Base-by-base conservation (phyloP, 2,113 vertebrate species). In the Sturnus vulgaris region DNA sequence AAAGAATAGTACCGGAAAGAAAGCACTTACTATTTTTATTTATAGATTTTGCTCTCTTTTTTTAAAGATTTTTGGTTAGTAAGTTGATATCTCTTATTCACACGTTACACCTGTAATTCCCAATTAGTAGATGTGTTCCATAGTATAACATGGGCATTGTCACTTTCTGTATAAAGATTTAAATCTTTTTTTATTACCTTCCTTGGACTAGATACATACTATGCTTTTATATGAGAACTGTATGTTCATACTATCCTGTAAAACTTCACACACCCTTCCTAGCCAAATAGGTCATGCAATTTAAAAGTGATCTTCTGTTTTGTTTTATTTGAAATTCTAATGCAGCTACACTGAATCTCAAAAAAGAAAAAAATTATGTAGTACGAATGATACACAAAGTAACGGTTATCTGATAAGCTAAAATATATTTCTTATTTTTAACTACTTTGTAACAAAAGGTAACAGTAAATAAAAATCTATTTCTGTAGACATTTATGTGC, bases 21-120 rank as follows among this genome's bases (percentile, higher is more conserved):
- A 96, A 98, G 97, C 97, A 98, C 98, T 97, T 98, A 97, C 81
- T 96, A 95, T 94, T 98, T 97, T 98, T 98, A 98, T 98, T 98
- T 98, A 98, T 98, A 98, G 98, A 98, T 94, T 96, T 93, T 86
- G 85, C 93, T 96, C 97, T 95, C 37, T 87, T 91, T 92, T 95
- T 91, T 73, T 39, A 86, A 96, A 88, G 84, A 16, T 80, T 64
- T 64, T 93, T 97, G 97, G 97, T 96, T 98, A 98, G 96, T 95
- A 97, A 96, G 42, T 96, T 76, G 97, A 42, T 94, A 97, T 87
- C 91, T 97, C 95, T 98, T 98, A 96, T 90, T 95, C 93, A 90
- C 91, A 92, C 97, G 78, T 97, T 97, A 95, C 93, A 96, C 90
- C 86, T 96, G 82, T 97, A 97, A 97, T 94, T 97, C 95, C 94